Evolutionary conservation across 35 echinoderm and acorn worm genomes (phyloP), one percentile per base, ranked within the genome.

Genomic region (Patiria miniata): DNA sequence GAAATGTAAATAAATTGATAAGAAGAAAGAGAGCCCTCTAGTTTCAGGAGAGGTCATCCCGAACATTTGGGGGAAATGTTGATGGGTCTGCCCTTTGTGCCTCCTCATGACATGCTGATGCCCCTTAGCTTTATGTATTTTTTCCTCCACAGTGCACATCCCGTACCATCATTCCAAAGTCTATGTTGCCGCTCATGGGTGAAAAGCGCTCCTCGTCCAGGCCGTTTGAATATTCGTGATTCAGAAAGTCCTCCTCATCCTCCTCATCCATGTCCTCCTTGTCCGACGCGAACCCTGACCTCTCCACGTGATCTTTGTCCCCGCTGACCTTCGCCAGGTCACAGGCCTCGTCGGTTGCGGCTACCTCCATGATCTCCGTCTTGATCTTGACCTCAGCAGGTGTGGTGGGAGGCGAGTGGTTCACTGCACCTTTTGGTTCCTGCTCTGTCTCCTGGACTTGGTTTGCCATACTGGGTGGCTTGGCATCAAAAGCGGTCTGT

Each of bases 181-280:
- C 65, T 34, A 73, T 73, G 34, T 73, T 26, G 34, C 26, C 26
- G 34, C 65, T 73, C 26, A 73, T 26, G 34, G 65, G 65, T 9
- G 65, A 73, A 34, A 26, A 73, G 65, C 65, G 65, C 65, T 73
- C 65, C 7, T 73, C 65, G 14, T 73, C 65, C 1, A 14, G 10
- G 19, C 65, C 65, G 29, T 73, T 73, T 73, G 26, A 2, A 73
- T 73, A 73, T 73, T 73, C 65, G 29, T 73, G 65, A 73, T 73
- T 73, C 34, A 73, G 34, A 30, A 32, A 73, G 34, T 73, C 65
- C 26, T 73, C 65, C 3, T 73, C 65, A 73, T 73, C 65, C 8
- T 73, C 65, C 26, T 73, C 65, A 10, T 73, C 65, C 8, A 73
- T 1, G 34, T 73, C 65, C 26, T 73, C 65, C 65, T 73, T 73